Conservation (phyloP, 2,113 vertebrate genomes). For the Ceyx melanurus region DNA sequence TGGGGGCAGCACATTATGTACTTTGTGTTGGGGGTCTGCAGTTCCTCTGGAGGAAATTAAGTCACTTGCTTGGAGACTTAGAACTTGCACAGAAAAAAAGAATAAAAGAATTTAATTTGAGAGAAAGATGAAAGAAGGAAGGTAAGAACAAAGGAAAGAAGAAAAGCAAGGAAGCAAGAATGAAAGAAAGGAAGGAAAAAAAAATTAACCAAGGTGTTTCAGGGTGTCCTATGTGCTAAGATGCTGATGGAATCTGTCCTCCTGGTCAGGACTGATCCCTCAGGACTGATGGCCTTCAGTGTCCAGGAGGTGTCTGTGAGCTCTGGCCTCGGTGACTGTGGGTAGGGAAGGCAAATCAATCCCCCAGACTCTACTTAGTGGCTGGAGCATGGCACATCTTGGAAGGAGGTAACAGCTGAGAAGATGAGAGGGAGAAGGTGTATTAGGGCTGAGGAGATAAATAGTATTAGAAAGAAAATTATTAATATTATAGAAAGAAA, state of each 20-base stretch:
- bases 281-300: not conserved
- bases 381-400: not conserved
- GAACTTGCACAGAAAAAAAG: not conserved
- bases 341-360: not conserved
- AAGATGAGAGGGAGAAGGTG: not conserved
- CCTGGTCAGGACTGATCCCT: not conserved
- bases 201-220: not conserved
- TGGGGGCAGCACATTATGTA: not conserved
- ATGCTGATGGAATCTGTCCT: not conserved
- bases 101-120: not conserved
- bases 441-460: not conserved
- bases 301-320: not conserved
- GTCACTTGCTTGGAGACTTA: not conserved
- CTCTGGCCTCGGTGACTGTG: not conserved
- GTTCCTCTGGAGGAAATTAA: not conserved
- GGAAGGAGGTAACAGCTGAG: not conserved
- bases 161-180: fast-evolving
- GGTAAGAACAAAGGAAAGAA: not conserved
- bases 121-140: not conserved
- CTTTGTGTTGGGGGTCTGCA: not conserved
- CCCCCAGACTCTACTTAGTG: not conserved
- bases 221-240: not conserved
- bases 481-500: too few relatives aligned
- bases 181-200: fast-evolving
- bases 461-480: not conserved